phyloP scores from a whole-genome alignment of 2,888 invertebrate genomes.

The Agrilus mali region DNA sequence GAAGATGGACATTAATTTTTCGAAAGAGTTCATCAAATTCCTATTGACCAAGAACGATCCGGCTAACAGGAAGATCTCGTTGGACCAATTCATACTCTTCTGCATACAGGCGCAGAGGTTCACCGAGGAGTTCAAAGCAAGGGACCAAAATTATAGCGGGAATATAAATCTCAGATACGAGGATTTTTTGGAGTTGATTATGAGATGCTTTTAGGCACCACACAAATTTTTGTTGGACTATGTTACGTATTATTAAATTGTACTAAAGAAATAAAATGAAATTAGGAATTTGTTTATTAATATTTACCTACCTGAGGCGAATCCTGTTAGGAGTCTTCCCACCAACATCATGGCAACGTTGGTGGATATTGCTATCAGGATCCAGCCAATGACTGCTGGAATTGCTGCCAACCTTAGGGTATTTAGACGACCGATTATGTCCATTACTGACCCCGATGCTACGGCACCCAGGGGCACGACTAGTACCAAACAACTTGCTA shows the following conservation, averaged over 20 bases:
- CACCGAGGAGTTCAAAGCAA: conserved; percentile 28
- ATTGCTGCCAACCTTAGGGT: conserved; percentile 43
- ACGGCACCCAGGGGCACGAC: conserved; percentile 42
- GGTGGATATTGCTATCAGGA: conserved; percentile 39
- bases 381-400: conserved; percentile 43
- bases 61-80: conserved; percentile 22
- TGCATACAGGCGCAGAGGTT: conserved; percentile 31
- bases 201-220: conserved; percentile 18
- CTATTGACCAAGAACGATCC: conserved; percentile 23
- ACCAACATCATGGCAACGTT: conserved; percentile 38
- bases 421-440: conserved; percentile 40
- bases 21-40: conserved; percentile 24
- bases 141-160: conserved; percentile 25
- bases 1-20: conserved; percentile 26
- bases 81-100: conserved; percentile 30
- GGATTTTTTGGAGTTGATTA: conserved; percentile 28
- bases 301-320: conserved; percentile 35
- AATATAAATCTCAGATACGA: conserved; percentile 28
- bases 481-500: conserved; percentile 44
- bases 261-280: too few relatives aligned
- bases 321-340: conserved; percentile 41
- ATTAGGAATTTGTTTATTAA: too few relatives aligned
- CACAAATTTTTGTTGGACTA: too few relatives aligned
- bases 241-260: too few relatives aligned
- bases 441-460: conserved; percentile 43